Base-by-base conservation (phyloP, 2,113 vertebrate species). In the Dolichotis patagonum region DNA sequence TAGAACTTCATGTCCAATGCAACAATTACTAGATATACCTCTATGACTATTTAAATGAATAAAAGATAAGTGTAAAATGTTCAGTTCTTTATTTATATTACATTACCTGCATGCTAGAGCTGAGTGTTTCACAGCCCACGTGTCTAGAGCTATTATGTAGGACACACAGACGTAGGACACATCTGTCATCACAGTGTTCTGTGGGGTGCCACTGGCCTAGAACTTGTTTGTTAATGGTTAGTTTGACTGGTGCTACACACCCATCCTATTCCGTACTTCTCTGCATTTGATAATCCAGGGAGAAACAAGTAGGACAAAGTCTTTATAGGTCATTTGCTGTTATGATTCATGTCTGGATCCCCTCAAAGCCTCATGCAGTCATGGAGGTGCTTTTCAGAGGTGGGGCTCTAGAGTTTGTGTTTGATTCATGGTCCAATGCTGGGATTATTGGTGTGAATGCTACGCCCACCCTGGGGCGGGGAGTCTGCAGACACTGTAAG, bases 161-260 rank as follows among this genome's bases (percentile, higher is more conserved):
- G 67, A 32, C n/a, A 52, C 1, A 30, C 9, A 91, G 67, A 24
- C 5, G 41, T 14, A 81, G 26, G 83, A 35, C 43, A 12, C 73
- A 41, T 85, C 16, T 56, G 0, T 65, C 35, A 54, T 46, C 43
- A 24, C 20, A 90, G 20, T 88, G 12, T 93, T 94, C 54, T 84
- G 0, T 20, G 83, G 60, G 46, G 35, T 6, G 38, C 1, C 2
- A 41, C 52, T 62, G 9, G 93, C 88, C 26, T 67, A 16, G 30
- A 93, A 77, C n/a, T 81, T 87, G 41, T 83, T 56, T 88, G 38
- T 73, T 52, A 73, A n/a, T 88, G 46, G 35, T 54, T 91, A 84
- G 56, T 9, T 78, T 75, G 71, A 16, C 3, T 54, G 52, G 43
- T 63, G 32, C 24, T 82, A 3, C 41, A 38, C 60, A 5, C 69